Evolutionary conservation across 2,888 invertebrate species (phyloP).

Genomic region (Drosophila histrio): DNA sequence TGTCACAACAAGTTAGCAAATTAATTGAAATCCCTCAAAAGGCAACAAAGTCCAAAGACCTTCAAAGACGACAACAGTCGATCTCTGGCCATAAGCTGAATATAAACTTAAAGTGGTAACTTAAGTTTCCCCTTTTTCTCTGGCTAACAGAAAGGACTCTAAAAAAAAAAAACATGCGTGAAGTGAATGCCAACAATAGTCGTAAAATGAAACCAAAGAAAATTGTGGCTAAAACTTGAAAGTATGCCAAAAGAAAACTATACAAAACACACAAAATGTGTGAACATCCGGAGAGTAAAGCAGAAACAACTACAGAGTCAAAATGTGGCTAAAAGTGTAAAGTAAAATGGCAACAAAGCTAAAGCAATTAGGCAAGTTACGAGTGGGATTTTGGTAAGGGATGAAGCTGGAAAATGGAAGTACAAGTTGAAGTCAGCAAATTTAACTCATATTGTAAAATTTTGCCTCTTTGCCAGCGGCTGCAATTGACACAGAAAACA

Average conservation of each 20-base stretch:
- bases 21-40: slow-evolving; percentile 26
- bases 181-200: slow-evolving; percentile 6
- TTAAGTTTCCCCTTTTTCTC: not conserved
- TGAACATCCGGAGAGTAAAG: not conserved
- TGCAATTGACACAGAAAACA: slow-evolving; percentile 29
- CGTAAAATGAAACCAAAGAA: slow-evolving; percentile 26
- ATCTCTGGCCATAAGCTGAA: slow-evolving; percentile 8
- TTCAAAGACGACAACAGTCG: slow-evolving; percentile 7
- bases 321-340: slow-evolving; percentile 1
- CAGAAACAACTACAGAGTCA: not conserved
- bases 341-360: slow-evolving; percentile 17
- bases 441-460: slow-evolving; percentile 2
- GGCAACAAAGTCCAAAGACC: not conserved
- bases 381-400: not conserved
- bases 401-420: not conserved
- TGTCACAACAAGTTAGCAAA: slow-evolving; percentile 8
- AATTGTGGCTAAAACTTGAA: slow-evolving; percentile 10
- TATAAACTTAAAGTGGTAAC: slow-evolving; percentile 28
- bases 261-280: not conserved
- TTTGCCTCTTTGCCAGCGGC: slow-evolving; percentile 4
- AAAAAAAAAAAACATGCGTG: not conserved
- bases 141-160: not conserved
- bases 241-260: not conserved
- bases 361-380: slow-evolving; percentile 33
- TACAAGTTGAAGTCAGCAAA: not conserved